These are phyloP conservation scores for Tympanoctomys barrerae DNA, from an alignment of 2,797 vertebrate species.

Conservation along the genomic window DNA sequence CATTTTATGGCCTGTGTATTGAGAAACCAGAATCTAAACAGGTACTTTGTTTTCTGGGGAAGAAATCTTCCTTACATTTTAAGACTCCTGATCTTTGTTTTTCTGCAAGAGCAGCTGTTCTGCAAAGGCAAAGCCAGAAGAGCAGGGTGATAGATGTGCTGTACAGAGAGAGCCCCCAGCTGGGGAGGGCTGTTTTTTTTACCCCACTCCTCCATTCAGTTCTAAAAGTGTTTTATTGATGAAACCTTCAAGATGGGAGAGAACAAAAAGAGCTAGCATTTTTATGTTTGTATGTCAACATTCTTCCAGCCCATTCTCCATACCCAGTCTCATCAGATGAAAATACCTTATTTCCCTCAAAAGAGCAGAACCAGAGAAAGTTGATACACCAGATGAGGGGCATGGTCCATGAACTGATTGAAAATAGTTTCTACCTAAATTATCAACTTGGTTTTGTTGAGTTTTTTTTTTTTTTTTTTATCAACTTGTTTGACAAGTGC, in stretches of 20 bases:
- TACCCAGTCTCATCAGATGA: neutral
- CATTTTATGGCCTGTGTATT: neutral
- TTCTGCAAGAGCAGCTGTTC: neutral
- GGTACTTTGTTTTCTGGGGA: neutral
- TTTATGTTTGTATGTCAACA: neutral
- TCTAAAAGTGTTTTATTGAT: neutral
- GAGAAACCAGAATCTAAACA: neutral
- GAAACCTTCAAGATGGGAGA: neutral
- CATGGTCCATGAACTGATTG: neutral
- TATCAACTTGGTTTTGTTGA: neutral
- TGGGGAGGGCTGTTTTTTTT: neutral
- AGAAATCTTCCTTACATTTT: slow-evolving; percentile 3
- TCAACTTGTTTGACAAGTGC: neutral
- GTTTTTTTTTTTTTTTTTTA: neutral
- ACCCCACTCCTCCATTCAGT: neutral
- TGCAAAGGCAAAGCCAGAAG: neutral
- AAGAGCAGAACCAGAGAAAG: slow-evolving; percentile 31
- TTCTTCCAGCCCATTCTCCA: neutral
- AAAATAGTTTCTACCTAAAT: slow-evolving; percentile 21
- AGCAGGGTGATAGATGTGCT: neutral
- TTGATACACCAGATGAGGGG: neutral
- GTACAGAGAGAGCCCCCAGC: neutral
- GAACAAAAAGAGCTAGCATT: neutral
- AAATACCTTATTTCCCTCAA: slow-evolving; percentile 5
- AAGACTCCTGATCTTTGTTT: neutral